Percentiles rank a stretch among this genome's conserved stretches.
phyloP scores from a whole-genome alignment of 2,888 invertebrate species.

The Periphyllus acericola region DNA sequence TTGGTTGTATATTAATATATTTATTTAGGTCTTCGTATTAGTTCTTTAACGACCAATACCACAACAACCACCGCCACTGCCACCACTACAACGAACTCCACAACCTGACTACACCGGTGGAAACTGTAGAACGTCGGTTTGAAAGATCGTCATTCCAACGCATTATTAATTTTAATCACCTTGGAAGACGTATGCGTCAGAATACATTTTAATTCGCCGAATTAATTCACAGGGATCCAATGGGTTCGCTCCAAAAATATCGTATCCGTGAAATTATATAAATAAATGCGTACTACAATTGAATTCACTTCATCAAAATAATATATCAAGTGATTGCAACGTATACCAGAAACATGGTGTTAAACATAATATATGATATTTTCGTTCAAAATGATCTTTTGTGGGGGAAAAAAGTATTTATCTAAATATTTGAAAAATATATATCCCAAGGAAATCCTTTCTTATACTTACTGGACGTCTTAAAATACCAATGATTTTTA shows the following conservation, averaged over 20 bases:
- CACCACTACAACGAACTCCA: not conserved
- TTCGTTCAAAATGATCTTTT: too few relatives aligned
- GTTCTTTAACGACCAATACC: not conserved
- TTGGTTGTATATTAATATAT: not conserved
- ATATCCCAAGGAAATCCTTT: too few relatives aligned
- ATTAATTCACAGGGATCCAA: not conserved
- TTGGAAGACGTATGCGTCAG: not conserved
- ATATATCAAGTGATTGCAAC: not conserved
- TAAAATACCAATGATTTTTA: not conserved
- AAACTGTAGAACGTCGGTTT: not conserved
- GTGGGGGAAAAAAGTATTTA: too few relatives aligned
- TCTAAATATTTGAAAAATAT: too few relatives aligned
- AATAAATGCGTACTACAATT: not conserved
- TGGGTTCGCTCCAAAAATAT: not conserved
- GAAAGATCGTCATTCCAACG: not conserved
- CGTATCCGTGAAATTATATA: not conserved
- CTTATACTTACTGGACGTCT: too few relatives aligned
- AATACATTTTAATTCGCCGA: not conserved
- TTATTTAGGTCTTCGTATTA: not conserved
- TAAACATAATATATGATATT: too few relatives aligned
- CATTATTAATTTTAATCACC: not conserved
- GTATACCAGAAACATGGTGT: too few relatives aligned
- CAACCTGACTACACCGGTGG: not conserved
- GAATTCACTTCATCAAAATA: not conserved
- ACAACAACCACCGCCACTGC: not conserved